Base-by-base conservation (phyloP, 1,140 invertebrate genomes). In the Hyposmocoma kahamanoa region DNA sequence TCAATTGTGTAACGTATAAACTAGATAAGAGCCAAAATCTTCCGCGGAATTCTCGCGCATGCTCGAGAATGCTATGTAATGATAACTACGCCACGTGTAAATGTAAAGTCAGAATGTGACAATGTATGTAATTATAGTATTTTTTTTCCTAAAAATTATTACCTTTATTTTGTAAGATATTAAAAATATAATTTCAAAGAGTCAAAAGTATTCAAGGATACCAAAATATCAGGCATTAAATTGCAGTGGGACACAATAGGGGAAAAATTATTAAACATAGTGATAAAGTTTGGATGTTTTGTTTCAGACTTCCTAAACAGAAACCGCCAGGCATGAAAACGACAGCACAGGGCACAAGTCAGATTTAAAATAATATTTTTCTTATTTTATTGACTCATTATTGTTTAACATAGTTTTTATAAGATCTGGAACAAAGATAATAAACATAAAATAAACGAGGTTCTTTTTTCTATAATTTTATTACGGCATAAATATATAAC, bases 261-360 rank as follows among this genome's bases (percentile, higher is more conserved):
- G 3, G 15, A n/a, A n/a, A n/a, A 9, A 13, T 34, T 34, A 6
- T 24, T 24, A 26, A 39, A 44, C 47, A 1, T 22, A 52, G 11
- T 17, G 32, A 48, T 48, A 18, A 18, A 39, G 5, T 21, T 41
- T 26, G 10, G 9, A 22, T 13, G 34, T 39, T 48, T 56, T 44
- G n/a, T 73, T 73, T 30, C 67, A 83, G 77, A 21, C 63, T 80
- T 28, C 74, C 76, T 32, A 83, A 73, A 52, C 74, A 74, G 46
- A 83, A 81, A 36, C 77, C 74, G 11, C 66, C 72, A 6, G 67
- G 67, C n/a, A 68, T 80, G 62, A 79, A 80, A 32, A 53, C 61
- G 13, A 56, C 57, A 6, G 71, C 75, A 58, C 71, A 84, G 67
- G 72, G 72, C 38, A 64, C 68, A 43, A 82, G 72, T 68, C 72